These are phyloP conservation scores for Aix galericulata DNA, from an alignment of 2,113 vertebrate species.

Conservation along the genomic window DNA sequence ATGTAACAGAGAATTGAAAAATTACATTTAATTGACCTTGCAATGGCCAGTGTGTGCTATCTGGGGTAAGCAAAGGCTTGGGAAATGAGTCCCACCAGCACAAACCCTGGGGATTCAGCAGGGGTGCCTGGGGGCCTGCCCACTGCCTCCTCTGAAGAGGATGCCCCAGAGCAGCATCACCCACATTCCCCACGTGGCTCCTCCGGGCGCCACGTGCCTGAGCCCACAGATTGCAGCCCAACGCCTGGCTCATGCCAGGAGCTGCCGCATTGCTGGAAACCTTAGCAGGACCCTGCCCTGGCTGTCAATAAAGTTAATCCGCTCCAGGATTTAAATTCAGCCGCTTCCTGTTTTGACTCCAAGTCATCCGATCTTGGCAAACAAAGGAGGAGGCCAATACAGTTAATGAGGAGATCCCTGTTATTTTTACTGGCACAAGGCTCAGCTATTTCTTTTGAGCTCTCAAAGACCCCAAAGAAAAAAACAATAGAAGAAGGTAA, in stretches of 20 bases:
- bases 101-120: neutral
- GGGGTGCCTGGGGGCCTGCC: neutral
- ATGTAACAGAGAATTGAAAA: neutral
- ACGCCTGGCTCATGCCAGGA: accelerated
- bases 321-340: constrained; percentile 72
- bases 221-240: neutral
- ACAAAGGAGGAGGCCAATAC: constrained; percentile 67
- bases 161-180: neutral
- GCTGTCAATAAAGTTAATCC: constrained; percentile 60
- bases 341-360: constrained; percentile 73
- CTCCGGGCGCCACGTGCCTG: accelerated
- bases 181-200: accelerated
- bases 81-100: neutral
- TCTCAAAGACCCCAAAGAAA: neutral
- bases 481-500: neutral
- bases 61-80: neutral
- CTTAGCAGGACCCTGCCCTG: neutral
- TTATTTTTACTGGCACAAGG: constrained; percentile 68
- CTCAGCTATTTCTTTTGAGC: constrained; percentile 3
- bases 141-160: neutral
- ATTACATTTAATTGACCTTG: neutral
- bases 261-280: neutral
- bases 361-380: constrained; percentile 71
- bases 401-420: constrained; percentile 55
- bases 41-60: neutral